Evolutionary conservation across 2,797 vertebrate species (phyloP), one percentile per base, ranked within the genome.

Genomic region (Epinephelus malabaricus): DNA sequence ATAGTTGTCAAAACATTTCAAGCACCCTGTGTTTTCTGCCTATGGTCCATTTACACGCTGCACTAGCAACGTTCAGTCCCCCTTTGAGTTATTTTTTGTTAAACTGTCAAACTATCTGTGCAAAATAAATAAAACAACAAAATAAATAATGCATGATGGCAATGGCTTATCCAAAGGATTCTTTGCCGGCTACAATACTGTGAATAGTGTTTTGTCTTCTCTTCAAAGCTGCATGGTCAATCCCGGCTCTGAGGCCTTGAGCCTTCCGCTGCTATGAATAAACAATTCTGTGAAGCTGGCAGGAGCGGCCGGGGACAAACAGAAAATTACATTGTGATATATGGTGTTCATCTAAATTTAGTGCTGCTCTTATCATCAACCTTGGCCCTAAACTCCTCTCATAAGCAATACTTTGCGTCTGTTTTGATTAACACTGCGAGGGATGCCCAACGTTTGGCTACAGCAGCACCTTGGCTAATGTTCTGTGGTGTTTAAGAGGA

Each of bases 401-500:
- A 27, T 58, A 21, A 58, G 43, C 53, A 78, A 18, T n/a, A 21
- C 27, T 51, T 40, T 53, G 18, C 21, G 34, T 14, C 45, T 75
- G 51, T 47, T 18, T 55, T 73, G 45, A 59, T 59, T 49, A 40
- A 49, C 17, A 13, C 38, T 46, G 19, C 18, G 0, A 7, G 14
- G 10, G 45, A 19, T 46, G 19, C 7, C 11, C 25, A 17, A 6
- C 13, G 19, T 69, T 64, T 49, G 49, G 66, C 51, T 56, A 21
- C 45, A 55, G 68, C 55, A 63, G 73, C 69, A 65, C 17, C 78
- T 61, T 79, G 68, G 73, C 64, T 27, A 27, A 8, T 30, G 59
- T 27, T 75, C 66, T 62, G 59, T 46, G 43, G 46, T 72, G 45
- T 73, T 84, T 70, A 75, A 79, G 82, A 60, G 40, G 80, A 88